These are phyloP conservation scores for Peromyscus californicus DNA, from an alignment of 2,113 vertebrate species.

Conservation along the genomic window DNA sequence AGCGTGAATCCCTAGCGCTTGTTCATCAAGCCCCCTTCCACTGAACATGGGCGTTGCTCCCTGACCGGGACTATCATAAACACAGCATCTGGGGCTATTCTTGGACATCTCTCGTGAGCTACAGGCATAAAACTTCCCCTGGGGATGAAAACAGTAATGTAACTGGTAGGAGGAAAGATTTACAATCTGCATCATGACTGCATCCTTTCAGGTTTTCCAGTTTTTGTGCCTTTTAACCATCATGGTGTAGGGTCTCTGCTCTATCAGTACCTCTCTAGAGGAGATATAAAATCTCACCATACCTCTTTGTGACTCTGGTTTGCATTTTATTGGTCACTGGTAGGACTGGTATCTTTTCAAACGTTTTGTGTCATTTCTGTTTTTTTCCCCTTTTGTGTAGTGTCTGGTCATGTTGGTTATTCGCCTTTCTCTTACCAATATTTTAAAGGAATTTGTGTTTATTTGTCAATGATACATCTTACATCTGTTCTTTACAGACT, in stretches of 20 bases:
- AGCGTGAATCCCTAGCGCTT: not conserved
- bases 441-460: slow-evolving; percentile 23
- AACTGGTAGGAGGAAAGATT: not conserved
- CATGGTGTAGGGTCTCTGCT: not conserved
- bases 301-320: not conserved
- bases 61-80: not conserved
- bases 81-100: not conserved
- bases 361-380: not conserved
- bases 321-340: not conserved
- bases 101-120: not conserved
- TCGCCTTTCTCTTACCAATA: not conserved
- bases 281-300: not conserved
- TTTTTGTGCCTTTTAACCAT: not conserved
- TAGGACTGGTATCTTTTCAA: not conserved
- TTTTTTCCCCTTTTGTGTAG: not conserved
- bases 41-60: not conserved
- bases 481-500: not conserved
- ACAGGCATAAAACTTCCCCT: slow-evolving; percentile 1
- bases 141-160: not conserved
- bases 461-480: not conserved
- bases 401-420: not conserved
- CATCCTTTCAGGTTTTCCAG: not conserved
- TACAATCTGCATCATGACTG: not conserved
- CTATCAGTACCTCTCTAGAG: not conserved
- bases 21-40: not conserved